These are phyloP conservation scores for Dermatophagoides farinae DNA, from an alignment of 1,140 invertebrate genomes.

Conservation along the genomic window DNA sequence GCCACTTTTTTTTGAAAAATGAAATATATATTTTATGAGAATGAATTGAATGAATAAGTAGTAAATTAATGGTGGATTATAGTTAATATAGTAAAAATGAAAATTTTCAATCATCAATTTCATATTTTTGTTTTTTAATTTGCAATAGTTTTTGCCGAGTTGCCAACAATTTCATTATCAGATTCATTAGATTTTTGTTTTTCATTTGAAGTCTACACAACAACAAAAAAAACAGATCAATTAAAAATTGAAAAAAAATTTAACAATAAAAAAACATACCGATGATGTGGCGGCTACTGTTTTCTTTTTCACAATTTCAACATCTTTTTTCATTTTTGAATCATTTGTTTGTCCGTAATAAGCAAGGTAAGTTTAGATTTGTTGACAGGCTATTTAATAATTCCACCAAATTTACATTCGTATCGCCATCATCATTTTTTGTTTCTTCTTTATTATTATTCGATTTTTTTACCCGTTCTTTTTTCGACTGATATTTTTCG, in stretches of 20 bases:
- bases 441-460: not conserved
- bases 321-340: too few species aligned
- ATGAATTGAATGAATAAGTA: too few species aligned
- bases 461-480: not conserved
- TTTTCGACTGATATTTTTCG: conserved; percentile 41
- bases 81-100: too few species aligned
- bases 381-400: not conserved
- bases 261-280: not conserved
- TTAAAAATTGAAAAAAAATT: too few species aligned
- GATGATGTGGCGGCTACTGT: not conserved
- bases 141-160: not conserved
- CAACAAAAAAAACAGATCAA: too few species aligned
- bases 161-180: not conserved
- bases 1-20: too few species aligned
- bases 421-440: not conserved
- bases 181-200: not conserved
- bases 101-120: too few species aligned
- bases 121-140: not conserved
- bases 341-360: not conserved
- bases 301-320: not conserved
- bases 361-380: not conserved
- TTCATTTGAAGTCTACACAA: not conserved
- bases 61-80: too few species aligned
- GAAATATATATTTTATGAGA: too few species aligned
- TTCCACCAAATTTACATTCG: not conserved